phyloP scores from a whole-genome alignment of 2,113 vertebrate species.

The Rhinopithecus roxellana region DNA sequence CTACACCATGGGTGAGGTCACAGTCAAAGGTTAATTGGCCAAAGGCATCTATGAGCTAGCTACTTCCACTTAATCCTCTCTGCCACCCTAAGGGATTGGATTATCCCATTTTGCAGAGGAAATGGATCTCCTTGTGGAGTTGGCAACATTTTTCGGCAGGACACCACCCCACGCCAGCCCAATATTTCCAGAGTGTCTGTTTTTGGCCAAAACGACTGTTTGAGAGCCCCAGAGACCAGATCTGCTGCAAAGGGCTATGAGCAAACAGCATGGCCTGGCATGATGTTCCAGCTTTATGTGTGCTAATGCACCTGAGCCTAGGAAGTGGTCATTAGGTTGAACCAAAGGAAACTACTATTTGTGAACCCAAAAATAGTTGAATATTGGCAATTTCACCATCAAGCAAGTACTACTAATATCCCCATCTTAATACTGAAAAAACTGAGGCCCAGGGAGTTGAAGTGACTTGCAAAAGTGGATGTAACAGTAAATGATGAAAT shows the following conservation, averaged over 20 bases:
- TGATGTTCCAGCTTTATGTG: not conserved
- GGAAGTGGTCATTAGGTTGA: not conserved
- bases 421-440: not conserved
- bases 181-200: constrained; percentile 5
- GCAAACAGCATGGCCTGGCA: not conserved
- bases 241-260: not conserved
- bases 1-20: not conserved
- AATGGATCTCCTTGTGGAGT: not conserved
- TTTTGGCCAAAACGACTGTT: constrained; percentile 2
- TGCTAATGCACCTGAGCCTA: not conserved
- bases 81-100: not conserved
- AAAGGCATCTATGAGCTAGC: not conserved
- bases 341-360: not conserved
- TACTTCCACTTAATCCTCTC: not conserved
- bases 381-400: not conserved
- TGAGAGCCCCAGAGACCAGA: not conserved
- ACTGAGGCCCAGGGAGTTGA: not conserved
- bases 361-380: not conserved
- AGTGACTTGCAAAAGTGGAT: not conserved
- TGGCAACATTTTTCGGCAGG: not conserved
- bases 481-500: not conserved
- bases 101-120: not conserved
- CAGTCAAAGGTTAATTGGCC: not conserved
- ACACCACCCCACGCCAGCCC: not conserved
- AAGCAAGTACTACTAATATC: not conserved